Conservation (phyloP, 2,113 vertebrate species). For the Callorhinus ursinus region DNA sequence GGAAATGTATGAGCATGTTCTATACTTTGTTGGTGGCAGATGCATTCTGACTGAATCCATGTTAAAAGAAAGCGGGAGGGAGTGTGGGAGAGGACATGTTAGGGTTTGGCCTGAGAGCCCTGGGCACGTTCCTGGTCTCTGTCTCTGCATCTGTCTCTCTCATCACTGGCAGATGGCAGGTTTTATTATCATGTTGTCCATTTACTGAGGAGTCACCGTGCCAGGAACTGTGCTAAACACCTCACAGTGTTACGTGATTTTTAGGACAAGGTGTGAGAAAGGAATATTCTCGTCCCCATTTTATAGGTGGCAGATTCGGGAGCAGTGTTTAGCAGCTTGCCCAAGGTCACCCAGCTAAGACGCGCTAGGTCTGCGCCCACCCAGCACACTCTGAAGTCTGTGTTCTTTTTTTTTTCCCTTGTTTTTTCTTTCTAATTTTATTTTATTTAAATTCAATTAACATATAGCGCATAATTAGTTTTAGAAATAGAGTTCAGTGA, state of each 20-base stretch:
- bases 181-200: background rate
- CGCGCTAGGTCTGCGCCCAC: background rate
- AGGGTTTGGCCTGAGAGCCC: background rate
- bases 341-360: background rate
- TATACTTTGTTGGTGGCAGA: fast-evolving
- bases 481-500: too few species aligned
- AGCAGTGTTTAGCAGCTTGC: background rate
- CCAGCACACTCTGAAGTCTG: background rate
- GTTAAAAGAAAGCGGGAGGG: background rate
- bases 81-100: fast-evolving
- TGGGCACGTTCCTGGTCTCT: background rate
- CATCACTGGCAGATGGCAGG: background rate
- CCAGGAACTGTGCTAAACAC: background rate
- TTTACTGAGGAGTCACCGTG: background rate
- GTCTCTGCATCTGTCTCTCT: background rate
- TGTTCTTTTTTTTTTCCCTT: too few species aligned
- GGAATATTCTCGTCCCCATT: background rate
- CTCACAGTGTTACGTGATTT: background rate
- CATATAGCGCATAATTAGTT: too few species aligned
- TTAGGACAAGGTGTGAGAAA: background rate
- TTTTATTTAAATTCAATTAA: too few species aligned
- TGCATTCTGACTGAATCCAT: background rate
- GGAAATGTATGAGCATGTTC: fast-evolving
- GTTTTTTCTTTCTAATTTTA: too few species aligned
- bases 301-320: background rate